Base-by-base conservation (phyloP, 1,140 invertebrate genomes). In the Drosophila mayri region DNA sequence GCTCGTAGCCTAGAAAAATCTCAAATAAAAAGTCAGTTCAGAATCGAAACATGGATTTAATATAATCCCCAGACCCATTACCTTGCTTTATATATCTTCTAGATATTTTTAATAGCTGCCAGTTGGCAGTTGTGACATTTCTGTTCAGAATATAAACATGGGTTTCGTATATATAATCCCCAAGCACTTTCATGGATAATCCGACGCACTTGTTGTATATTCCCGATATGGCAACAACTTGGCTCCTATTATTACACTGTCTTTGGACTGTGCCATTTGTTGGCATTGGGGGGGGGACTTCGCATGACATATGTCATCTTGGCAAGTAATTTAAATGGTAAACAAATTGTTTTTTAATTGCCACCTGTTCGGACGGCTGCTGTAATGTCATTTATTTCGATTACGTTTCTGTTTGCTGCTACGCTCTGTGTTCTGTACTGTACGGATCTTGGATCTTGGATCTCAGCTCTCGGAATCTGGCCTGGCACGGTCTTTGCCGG, bases 271-370 rank as follows among this genome's bases (percentile, higher is more conserved):
- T 70, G 76, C 40, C 54, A 66, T 63, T 46, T 71, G 66, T 38
- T 59, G 66, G 44, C 71, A 61, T 32, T 59, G 70, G 70, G 35
- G 3, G 8, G 38, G 18, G 20, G 44, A 72, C 76, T 74, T 74
- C 81, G 82, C 82, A 78, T 81, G 82, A 86, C 83, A 85, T 81
- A 77, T 85, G 82, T 85, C 82, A 86, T 86, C 79, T 81, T 52
- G 78, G 40, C 75, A 79, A 86, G 82, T 74, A 66, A 85, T 86
- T 85, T 85, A 85, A 85, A 86, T 85, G 83, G 62, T 86, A 80
- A 71, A 85, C 81, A 85, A 85, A 85, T 86, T 85, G 81, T 81
- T 73, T 85, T 85, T 85, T 85, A 85, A 85, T 85, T 85, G 82
- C 81, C 82, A 85, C 81, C 82, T 85, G 81, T 78, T 85, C 60